Base-by-base conservation (phyloP, 2,797 vertebrate species). In the Xiphophorus birchmanni region DNA sequence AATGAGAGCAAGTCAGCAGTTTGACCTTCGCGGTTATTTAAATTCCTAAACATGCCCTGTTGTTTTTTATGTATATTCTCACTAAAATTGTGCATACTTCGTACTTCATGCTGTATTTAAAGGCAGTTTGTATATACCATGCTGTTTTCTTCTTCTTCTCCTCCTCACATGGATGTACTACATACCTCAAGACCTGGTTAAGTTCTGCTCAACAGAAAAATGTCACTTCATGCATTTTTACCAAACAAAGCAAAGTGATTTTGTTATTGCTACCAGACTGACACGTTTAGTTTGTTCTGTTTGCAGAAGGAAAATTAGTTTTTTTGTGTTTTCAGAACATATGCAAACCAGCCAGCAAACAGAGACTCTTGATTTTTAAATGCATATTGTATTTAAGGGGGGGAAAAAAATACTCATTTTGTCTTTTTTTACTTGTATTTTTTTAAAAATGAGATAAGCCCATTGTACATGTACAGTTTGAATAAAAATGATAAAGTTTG, bases 401-500 rank as follows among this genome's bases (percentile, higher is more conserved):
- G 89, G 90, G 89, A 4, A 0, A 1, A 9, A 6, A 29, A 85
- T 90, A 89, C 86, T 93, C 96, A 96, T 97, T 87, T 94, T 86
- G 90, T 94, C 96, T 97, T 84, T 93, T 93, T 97, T 98, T 80
- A 97, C 95, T 84, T 93, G 87, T 91, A 76, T 89, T 88, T 84
- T 73, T 69, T 5, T 4, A 23, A 23, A 77, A 90, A 86, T 89
- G 84, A 92, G 90, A 91, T 88, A 93, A 86, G 86, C 91, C 93
- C 93, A 92, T 95, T 93, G 87, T 93, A 92, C 82, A 84, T 96
- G 94, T 96, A 96, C 96, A 96, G 95, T 95, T 95, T 94, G 91
- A 96, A 96, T 96, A 96, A 96, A 96, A 89, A 86, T 84, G 91
- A 78, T 91, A 91, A 91, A 92, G 93, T 96, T 96, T 96, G 89